Percentiles rank a stretch among this genome's conserved stretches.
Evolutionary conservation across 2,888 invertebrate species (phyloP).

Genomic region (Drosophila setosimentum): DNA sequence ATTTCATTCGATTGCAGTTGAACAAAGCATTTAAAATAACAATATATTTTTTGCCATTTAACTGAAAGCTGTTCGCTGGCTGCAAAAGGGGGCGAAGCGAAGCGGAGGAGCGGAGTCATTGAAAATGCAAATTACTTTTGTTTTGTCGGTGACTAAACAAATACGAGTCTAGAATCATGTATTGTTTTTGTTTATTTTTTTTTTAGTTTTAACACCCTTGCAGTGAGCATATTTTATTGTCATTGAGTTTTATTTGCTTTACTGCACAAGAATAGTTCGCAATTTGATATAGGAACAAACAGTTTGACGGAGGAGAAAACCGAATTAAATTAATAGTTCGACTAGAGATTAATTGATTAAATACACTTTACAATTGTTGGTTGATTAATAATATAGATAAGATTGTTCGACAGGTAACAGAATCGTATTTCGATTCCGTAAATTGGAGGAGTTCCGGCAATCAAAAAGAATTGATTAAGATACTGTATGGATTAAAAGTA

Average conservation of each 20-base stretch:
- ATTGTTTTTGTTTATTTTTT: not conserved
- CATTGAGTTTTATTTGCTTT: not conserved
- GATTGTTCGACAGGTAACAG: not conserved
- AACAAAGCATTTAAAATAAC: constrained; percentile 45
- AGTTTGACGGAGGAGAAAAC: not conserved
- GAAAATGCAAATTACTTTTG: constrained; percentile 32
- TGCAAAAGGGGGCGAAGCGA: not conserved
- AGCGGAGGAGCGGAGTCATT: constrained; percentile 9
- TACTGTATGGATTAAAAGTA: not conserved
- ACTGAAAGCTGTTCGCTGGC: constrained; percentile 21
- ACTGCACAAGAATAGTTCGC: not conserved
- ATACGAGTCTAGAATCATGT: constrained; percentile 12
- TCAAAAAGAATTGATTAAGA: not conserved
- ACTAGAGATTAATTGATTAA: not conserved
- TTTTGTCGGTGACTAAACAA: constrained; percentile 20
- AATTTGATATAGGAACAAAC: not conserved
- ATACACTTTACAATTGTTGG: not conserved
- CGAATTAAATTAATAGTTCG: not conserved
- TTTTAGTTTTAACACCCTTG: constrained; percentile 13
- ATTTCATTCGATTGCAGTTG: constrained; percentile 8
- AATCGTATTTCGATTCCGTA: not conserved
- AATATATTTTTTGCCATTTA: constrained; percentile 21
- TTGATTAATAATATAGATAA: no score
- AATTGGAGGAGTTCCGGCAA: not conserved
- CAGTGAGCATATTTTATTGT: not conserved